phyloP scores from a whole-genome alignment of 2,888 invertebrate species.

The Agonopterix arenella region DNA sequence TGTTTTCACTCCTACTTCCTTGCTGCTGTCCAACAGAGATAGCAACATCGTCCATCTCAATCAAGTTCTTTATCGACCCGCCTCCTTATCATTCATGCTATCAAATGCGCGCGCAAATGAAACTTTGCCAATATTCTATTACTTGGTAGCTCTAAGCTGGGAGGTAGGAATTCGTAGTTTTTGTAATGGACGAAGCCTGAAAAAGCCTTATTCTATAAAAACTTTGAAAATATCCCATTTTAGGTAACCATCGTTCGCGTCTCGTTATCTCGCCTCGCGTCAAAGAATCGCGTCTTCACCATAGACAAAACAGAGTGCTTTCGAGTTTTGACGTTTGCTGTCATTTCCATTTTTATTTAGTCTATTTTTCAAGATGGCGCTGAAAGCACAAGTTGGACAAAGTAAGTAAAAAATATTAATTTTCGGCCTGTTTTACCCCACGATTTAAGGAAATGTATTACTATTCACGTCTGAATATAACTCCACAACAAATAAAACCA shows the following conservation, averaged over 20 bases:
- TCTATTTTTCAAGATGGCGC: conserved; percentile 84
- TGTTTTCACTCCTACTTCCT: conserved; percentile 8
- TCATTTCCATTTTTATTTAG: conserved; percentile 23
- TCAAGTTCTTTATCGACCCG: conserved; percentile 47
- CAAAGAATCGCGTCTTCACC: background rate
- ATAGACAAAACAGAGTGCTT: background rate
- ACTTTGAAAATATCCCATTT: no score
- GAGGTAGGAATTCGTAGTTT: no score
- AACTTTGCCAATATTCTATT: background rate
- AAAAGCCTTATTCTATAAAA: no score
- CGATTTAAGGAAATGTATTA: no score
- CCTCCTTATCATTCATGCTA: conserved; percentile 36
- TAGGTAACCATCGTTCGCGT: no score
- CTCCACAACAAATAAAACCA: no score
- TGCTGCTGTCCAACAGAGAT: conserved; percentile 22
- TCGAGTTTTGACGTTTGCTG: background rate
- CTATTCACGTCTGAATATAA: no score
- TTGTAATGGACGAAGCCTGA: no score
- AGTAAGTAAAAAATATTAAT: conserved; percentile 78
- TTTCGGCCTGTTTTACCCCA: no score
- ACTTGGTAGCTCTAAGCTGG: no score
- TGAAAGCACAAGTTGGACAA: conserved; percentile 91
- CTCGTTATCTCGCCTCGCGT: background rate
- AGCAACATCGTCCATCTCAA: conserved; percentile 35
- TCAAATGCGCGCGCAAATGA: conserved; percentile 40